phyloP scores from a whole-genome alignment of 2,888 invertebrate genomes.

The Stenchaetothrips biformis region DNA sequence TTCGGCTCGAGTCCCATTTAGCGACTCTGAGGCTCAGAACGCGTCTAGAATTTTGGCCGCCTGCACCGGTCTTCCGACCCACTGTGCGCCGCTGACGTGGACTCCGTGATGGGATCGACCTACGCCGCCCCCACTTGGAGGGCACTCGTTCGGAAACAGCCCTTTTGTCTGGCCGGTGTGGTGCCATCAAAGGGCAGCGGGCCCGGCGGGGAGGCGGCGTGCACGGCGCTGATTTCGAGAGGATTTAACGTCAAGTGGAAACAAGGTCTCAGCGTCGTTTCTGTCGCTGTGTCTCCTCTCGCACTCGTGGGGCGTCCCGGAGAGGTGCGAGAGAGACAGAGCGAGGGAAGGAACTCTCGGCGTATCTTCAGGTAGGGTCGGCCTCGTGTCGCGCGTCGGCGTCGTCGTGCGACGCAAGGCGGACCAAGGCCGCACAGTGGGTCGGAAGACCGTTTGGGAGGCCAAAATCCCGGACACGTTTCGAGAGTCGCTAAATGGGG shows the following conservation, averaged over 20 bases:
- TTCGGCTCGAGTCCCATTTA: too few relatives aligned
- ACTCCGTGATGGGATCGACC: neutral
- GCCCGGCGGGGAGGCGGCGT: neutral
- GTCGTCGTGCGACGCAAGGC: too few relatives aligned
- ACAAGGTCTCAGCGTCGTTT: neutral
- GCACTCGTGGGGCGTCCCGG: neutral
- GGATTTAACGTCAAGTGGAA: neutral
- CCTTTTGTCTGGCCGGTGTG: conserved; percentile 2
- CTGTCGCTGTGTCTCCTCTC: neutral
- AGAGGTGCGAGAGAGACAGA: neutral
- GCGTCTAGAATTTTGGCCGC: too few relatives aligned
- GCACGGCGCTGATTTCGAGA: neutral
- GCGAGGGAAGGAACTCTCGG: too few relatives aligned
- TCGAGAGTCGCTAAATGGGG: too few relatives aligned
- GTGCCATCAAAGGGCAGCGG: neutral
- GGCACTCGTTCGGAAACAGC: neutral
- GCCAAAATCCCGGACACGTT: too few relatives aligned
- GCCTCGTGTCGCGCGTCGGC: too few relatives aligned
- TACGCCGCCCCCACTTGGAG: neutral
- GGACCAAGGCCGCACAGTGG: too few relatives aligned
- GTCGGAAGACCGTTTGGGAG: too few relatives aligned
- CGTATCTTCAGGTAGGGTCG: too few relatives aligned
- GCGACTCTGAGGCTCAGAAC: too few relatives aligned
- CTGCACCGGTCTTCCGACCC: too few relatives aligned
- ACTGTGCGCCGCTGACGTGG: neutral